Evolutionary conservation across 2,888 invertebrate species (phyloP).

Genomic region (Hirtodrosophila trivittata): DNA sequence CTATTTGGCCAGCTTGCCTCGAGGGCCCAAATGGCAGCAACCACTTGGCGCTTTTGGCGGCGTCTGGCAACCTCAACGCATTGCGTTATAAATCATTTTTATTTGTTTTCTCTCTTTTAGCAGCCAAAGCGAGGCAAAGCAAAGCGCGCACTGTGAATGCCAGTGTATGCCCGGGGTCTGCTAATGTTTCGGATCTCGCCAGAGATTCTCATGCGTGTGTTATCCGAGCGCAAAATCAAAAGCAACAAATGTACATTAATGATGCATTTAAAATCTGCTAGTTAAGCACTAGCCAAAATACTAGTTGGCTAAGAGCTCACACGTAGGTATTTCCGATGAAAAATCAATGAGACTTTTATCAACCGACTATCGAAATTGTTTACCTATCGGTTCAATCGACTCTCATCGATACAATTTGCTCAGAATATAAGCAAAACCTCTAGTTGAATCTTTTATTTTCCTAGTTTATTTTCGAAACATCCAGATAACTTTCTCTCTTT

Average conservation of each 20-base stretch:
- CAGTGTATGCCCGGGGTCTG: no score
- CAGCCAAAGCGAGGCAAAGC: constrained; percentile 27
- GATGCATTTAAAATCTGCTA: constrained; percentile 59
- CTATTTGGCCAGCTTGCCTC: constrained; percentile 55
- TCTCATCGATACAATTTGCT: no score
- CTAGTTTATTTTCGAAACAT: no score
- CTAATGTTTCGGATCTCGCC: constrained; percentile 52
- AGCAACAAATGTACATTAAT: constrained; percentile 73
- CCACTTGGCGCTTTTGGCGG: constrained; percentile 74
- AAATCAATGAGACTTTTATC: no score
- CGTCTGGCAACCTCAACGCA: constrained; percentile 71
- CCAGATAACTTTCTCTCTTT: constrained; percentile 2
- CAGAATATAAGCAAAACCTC: no score
- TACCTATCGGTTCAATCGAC: no score
- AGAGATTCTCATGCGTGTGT: constrained; percentile 66
- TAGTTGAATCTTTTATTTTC: no score
- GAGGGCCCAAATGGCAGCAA: constrained; percentile 43
- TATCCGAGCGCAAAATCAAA: constrained; percentile 63
- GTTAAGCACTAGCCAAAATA: constrained; percentile 35
- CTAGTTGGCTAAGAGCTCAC: constrained; percentile 8
- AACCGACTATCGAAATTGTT: no score
- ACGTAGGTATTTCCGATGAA: no score
- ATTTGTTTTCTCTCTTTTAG: constrained; percentile 60
- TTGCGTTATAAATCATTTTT: constrained; percentile 76
- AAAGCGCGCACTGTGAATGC: no score